These are phyloP conservation scores for Eidolon dupreanum DNA, from an alignment of 2,797 vertebrate species.

Conservation along the genomic window DNA sequence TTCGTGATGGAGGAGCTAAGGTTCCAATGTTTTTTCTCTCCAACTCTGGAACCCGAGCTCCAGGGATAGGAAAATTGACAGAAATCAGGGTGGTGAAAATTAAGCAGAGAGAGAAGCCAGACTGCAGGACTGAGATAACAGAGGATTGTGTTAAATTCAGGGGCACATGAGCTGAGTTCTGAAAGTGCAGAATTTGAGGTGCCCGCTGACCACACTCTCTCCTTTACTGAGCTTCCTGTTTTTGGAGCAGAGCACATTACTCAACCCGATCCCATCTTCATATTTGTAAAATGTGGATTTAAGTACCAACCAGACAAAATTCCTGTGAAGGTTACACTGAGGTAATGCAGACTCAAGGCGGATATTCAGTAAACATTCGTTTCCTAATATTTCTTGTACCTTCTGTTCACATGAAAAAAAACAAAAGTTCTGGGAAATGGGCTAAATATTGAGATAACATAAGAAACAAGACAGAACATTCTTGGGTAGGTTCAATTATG, in stretches of 20 bases:
- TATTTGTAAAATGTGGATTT: neutral
- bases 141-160: neutral
- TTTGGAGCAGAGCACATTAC: neutral
- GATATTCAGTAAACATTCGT: neutral
- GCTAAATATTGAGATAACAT: neutral
- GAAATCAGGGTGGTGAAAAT: neutral
- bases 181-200: neutral
- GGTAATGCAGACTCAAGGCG: neutral
- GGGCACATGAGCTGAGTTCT: neutral
- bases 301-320: neutral
- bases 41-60: neutral
- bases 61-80: neutral
- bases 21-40: neutral
- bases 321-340: neutral
- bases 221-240: neutral
- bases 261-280: neutral
- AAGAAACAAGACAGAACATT: neutral
- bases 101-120: no score
- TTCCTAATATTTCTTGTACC: neutral
- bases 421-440: neutral
- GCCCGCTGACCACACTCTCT: fast-evolving
- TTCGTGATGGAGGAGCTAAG: neutral
- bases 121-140: neutral
- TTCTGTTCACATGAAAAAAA: neutral
- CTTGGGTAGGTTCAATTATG: neutral